Evolutionary conservation across 2,888 invertebrate genomes (phyloP), one percentile per base, ranked within the genome.

Genomic region (Tetanocera ferruginea): DNA sequence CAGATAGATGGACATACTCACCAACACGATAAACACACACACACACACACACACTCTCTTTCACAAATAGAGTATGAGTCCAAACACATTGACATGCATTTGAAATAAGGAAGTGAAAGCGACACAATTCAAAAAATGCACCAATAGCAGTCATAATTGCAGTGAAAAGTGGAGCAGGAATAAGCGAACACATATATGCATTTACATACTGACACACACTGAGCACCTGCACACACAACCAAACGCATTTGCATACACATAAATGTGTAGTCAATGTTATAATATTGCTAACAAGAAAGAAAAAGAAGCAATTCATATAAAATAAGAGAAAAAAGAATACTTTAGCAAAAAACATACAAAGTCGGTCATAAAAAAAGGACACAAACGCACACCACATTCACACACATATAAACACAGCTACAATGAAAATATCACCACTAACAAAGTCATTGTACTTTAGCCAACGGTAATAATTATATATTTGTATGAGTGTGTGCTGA

Each of bases 371-470:
- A 43, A 43, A 6, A 37, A n/a, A n/a, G n/a, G 37, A 37, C 37
- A 66, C 66, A 43, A 43, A 37, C 6, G n/a, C 31, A 62, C 34
- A 69, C 69, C 25, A 5, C 49, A 51, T 6, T 14, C 25, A 23
- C 67, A 23, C 67, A 43, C 19, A 37, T 3, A 64, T 3, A n/a
- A 2, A 34, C 17, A 31, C n/a, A 34, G 19, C 14, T 17, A 66
- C n/a, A 14, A 34, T 17, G 34, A n/a, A 31, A 19, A 17, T n/a
- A 17, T 6, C 43, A 11, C 72, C 62, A 37, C 67, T 52, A 76
- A 76, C 67, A 66, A 55, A 76, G 67, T 55, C 67, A 67, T 67
- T 67, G 67, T 67, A 67, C 67, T 67, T 43, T 43, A 23, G 67
- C 67, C 25, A 43, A 67, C 67, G 37, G 43, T 67, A 67, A 67